phyloP scores from a whole-genome alignment of 2,113 vertebrate genomes.

The Pithys albifrons region DNA sequence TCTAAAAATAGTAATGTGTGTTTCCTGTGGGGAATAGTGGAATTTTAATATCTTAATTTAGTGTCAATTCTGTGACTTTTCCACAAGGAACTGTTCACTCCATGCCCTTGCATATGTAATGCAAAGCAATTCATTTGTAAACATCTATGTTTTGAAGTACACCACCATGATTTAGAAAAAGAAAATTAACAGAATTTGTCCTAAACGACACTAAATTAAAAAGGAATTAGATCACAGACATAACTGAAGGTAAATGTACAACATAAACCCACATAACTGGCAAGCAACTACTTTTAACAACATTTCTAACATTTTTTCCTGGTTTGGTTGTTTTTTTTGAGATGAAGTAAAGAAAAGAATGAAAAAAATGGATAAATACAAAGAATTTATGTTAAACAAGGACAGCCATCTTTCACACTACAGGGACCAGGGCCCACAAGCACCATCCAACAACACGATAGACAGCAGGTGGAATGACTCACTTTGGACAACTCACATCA shows the following conservation, averaged over 20 bases:
- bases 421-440: constrained; percentile 84
- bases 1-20: constrained; percentile 20
- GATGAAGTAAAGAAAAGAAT: constrained; percentile 83
- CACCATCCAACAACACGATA: constrained; percentile 90
- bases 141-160: constrained; percentile 74
- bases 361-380: constrained; percentile 85
- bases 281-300: constrained; percentile 88
- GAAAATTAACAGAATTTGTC: constrained; percentile 89
- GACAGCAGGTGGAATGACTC: constrained; percentile 99
- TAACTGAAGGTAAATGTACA: constrained; percentile 87
- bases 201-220: constrained; percentile 97
- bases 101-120: constrained; percentile 83
- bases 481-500: constrained; percentile 99
- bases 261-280: constrained; percentile 89
- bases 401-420: constrained; percentile 96
- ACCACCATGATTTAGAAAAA: constrained; percentile 77
- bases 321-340: constrained; percentile 67
- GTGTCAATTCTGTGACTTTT: constrained; percentile 69
- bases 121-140: constrained; percentile 80
- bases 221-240: constrained; percentile 80
- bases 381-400: constrained; percentile 85
- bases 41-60: constrained; percentile 60
- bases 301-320: constrained; percentile 85
- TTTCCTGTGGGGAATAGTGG: constrained; percentile 62
- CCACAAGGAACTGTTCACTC: constrained; percentile 76